Evolutionary conservation across 1,140 invertebrate genomes (phyloP).

Genomic region (Drosophila lacteicornis): DNA sequence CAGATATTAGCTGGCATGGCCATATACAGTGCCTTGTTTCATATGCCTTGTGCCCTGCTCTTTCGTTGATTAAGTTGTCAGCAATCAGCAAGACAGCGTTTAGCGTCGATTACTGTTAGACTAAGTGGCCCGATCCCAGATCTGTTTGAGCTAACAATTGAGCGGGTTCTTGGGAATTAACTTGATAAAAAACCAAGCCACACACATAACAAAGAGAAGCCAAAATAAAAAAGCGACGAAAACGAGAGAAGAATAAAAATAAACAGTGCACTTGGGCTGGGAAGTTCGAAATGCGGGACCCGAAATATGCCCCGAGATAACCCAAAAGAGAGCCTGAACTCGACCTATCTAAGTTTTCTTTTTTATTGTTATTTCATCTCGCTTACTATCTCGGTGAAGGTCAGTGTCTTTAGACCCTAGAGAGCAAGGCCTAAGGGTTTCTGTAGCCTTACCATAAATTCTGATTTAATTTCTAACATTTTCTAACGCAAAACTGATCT

Average conservation of each 20-base stretch:
- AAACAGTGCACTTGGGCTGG: constrained; percentile 5
- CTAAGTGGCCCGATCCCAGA: constrained; percentile 49
- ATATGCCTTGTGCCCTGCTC: constrained; percentile 21
- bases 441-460: neutral
- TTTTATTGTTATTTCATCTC: constrained; percentile 1
- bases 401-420: constrained; percentile 1
- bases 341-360: constrained; percentile 4
- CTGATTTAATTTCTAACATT: neutral
- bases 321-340: neutral
- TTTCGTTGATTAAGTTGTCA: constrained; percentile 77
- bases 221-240: constrained; percentile 10
- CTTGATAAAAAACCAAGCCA: constrained; percentile 20
- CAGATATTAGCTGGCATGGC: constrained; percentile 46
- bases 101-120: constrained; percentile 60
- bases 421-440: neutral
- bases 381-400: neutral
- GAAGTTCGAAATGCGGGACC: constrained; percentile 11
- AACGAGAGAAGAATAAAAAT: neutral
- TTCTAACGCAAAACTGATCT: neutral
- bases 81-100: constrained; percentile 67
- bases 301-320: constrained; percentile 2
- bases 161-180: constrained; percentile 36
- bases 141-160: constrained; percentile 43
- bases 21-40: constrained; percentile 20
- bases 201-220: neutral